Conservation (phyloP, 2,888 invertebrate genomes). For the Pachymerium ferrugineum region DNA sequence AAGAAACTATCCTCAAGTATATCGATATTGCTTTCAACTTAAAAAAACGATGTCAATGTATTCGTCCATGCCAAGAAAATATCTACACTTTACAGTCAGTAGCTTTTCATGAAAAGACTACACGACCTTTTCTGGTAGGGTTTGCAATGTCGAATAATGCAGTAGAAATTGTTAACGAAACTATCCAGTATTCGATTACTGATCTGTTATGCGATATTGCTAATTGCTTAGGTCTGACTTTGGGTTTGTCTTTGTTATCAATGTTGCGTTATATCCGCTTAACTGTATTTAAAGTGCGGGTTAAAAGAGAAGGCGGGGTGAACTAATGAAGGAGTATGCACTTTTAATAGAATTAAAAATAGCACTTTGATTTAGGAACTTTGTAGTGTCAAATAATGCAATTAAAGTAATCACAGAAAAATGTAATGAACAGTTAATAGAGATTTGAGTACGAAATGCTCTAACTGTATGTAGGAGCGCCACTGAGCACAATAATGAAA, state of each 20-base stretch:
- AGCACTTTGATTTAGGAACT: too few species aligned
- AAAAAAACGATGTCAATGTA: background rate
- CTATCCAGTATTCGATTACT: background rate
- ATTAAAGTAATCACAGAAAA: too few species aligned
- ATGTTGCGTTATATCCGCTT: too few species aligned
- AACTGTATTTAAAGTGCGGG: too few species aligned
- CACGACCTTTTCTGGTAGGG: background rate
- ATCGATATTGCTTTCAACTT: background rate
- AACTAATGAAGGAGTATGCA: too few species aligned
- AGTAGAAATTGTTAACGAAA: background rate
- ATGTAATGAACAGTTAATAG: too few species aligned
- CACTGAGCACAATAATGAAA: too few species aligned
- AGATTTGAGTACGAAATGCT: too few species aligned
- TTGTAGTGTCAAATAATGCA: too few species aligned
- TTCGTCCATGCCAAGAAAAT: background rate
- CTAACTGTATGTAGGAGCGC: too few species aligned
- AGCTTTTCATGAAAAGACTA: background rate
- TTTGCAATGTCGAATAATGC: background rate
- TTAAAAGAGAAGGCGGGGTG: too few species aligned
- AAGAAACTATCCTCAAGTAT: background rate
- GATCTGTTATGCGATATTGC: constrained; percentile 30
- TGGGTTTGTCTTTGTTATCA: constrained; percentile 29
- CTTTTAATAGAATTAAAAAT: too few species aligned
- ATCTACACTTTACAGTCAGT: background rate
- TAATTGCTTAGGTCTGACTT: constrained; percentile 29